phyloP scores from a whole-genome alignment of 2,797 vertebrate species.

The Gambusia yucatana region DNA sequence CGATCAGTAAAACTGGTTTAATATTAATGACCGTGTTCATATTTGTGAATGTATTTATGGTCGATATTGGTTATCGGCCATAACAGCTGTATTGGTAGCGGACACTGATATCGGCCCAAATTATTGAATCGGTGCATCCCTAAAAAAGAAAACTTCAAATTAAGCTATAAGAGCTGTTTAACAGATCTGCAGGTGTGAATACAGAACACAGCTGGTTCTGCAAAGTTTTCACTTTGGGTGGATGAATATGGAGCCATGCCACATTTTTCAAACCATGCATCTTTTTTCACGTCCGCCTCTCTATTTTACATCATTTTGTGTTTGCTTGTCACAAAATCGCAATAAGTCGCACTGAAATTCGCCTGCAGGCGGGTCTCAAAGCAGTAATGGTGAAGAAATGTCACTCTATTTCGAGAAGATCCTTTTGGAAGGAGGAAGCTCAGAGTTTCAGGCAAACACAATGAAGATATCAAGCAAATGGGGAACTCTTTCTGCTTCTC shows the following conservation, averaged over 20 bases:
- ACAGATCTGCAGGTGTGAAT: not conserved
- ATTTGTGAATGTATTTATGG: too few species aligned
- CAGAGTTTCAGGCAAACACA: slow-evolving; percentile 18
- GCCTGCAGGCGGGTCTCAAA: not conserved
- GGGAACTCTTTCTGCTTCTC: slow-evolving; percentile 18
- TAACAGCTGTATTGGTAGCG: too few species aligned
- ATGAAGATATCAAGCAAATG: slow-evolving; percentile 8
- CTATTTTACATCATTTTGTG: not conserved
- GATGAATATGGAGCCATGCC: not conserved
- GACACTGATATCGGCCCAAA: not conserved
- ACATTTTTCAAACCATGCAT: not conserved
- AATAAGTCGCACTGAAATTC: not conserved
- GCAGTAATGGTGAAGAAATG: slow-evolving; percentile 15
- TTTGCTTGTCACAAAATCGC: not conserved
- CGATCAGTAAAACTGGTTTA: not conserved
- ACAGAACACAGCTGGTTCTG: not conserved
- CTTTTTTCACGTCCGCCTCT: not conserved
- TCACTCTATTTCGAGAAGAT: slow-evolving; percentile 39
- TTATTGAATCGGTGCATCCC: not conserved
- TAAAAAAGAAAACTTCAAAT: not conserved
- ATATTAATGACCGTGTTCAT: not conserved
- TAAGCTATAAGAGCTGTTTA: not conserved
- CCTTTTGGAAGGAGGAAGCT: slow-evolving; percentile 36
- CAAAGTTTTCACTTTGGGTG: not conserved
- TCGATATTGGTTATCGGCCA: too few species aligned